phyloP scores from a whole-genome alignment of 2,797 vertebrate genomes.

The Streptopelia turtur region DNA sequence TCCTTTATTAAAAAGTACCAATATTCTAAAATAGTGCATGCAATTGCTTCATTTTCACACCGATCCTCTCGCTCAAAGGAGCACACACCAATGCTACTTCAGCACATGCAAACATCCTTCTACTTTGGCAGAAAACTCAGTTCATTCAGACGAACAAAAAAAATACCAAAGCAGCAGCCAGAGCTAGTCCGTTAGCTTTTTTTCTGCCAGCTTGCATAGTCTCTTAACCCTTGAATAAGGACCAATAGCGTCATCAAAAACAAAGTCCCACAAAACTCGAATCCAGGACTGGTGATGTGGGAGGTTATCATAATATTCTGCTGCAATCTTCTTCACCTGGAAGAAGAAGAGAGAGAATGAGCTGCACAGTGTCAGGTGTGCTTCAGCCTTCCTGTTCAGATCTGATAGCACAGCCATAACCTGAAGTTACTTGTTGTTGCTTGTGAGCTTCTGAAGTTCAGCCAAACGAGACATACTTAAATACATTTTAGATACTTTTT shows the following conservation, averaged over 20 bases:
- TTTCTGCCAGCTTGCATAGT: constrained; percentile 83
- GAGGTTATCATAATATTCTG: constrained; percentile 93
- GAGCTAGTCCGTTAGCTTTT: constrained; percentile 58
- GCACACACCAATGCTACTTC: background rate
- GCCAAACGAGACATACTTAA: background rate
- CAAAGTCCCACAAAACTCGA: constrained; percentile 94
- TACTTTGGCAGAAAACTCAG: background rate
- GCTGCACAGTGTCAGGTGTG: background rate
- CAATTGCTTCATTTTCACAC: background rate
- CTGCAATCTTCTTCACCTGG: constrained; percentile 94
- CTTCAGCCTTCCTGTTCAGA: background rate
- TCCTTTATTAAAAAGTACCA: background rate
- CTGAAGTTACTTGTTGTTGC: constrained; percentile 32
- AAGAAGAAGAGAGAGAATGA: constrained; percentile 27
- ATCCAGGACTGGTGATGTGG: constrained; percentile 95
- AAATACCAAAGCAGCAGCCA: background rate
- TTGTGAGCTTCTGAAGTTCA: constrained; percentile 28
- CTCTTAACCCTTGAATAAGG: constrained; percentile 93
- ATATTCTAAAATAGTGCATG: background rate
- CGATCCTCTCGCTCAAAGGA: background rate
- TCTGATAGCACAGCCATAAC: constrained; percentile 24
- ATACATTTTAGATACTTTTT: background rate
- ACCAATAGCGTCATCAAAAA: constrained; percentile 91
- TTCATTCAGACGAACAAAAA: background rate
- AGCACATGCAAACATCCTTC: background rate